These are phyloP conservation scores for Eulemur albifrons DNA, from an alignment of 2,797 vertebrate genomes.

Conservation along the genomic window DNA sequence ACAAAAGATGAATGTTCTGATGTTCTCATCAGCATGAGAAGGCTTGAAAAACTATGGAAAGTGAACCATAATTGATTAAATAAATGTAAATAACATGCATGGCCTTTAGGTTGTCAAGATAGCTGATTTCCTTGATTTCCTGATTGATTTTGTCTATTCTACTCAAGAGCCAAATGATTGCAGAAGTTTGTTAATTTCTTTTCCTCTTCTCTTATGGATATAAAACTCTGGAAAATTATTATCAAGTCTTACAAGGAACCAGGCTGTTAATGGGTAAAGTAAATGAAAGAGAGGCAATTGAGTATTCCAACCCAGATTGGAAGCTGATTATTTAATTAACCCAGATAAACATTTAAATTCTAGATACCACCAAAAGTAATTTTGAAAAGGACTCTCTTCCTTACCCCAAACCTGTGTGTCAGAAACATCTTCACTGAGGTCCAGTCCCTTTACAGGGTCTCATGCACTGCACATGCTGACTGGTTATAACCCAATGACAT, in stretches of 20 bases:
- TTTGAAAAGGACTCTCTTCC: background rate
- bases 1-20: background rate
- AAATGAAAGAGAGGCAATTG: background rate
- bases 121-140: conserved; percentile 19
- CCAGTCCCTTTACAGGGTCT: background rate
- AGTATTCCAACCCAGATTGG: background rate
- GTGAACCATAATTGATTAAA: background rate
- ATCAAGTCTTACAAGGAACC: background rate
- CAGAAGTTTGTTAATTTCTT: background rate
- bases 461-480: background rate
- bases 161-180: background rate
- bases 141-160: background rate
- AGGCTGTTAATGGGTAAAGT: background rate
- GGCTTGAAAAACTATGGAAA: background rate
- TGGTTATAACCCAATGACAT: background rate
- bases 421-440: background rate
- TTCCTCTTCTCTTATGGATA: background rate
- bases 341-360: background rate
- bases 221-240: background rate
- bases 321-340: background rate
- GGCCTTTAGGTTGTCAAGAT: background rate
- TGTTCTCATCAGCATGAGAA: background rate
- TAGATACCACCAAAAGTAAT: background rate
- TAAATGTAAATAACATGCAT: background rate
- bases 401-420: background rate